These are phyloP conservation scores for Dyspetes luteomarginatus DNA, from an alignment of 2,888 invertebrate species.

Conservation along the genomic window DNA sequence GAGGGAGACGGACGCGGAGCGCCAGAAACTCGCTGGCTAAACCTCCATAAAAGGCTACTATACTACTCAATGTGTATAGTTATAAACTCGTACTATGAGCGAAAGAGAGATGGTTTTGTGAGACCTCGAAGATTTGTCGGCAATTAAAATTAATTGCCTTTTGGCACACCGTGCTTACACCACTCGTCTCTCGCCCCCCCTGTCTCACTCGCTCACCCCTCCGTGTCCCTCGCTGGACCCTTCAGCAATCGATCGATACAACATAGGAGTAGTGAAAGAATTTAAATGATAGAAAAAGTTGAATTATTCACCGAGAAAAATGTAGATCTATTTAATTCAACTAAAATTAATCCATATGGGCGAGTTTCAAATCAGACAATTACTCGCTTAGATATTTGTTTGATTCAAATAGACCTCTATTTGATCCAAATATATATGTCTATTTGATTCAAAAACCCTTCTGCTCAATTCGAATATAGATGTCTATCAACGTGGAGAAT, in stretches of 20 bases:
- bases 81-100: slow-evolving; percentile 9
- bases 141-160: slow-evolving; percentile 77
- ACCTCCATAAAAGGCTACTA: slow-evolving; percentile 32
- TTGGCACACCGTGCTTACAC: slow-evolving; percentile 42
- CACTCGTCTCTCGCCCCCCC: slow-evolving; percentile 12
- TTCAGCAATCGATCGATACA: neutral
- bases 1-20: slow-evolving; percentile 29
- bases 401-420: no score
- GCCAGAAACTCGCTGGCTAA: slow-evolving; percentile 48
- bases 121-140: slow-evolving; percentile 72
- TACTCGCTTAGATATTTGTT: no score
- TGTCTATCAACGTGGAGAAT: no score
- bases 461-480: no score
- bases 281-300: no score
- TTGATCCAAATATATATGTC: no score
- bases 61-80: slow-evolving; percentile 4
- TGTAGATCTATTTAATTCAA: no score
- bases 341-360: no score
- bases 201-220: neutral
- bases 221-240: neutral
- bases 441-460: no score
- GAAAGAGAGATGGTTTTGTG: slow-evolving; percentile 44
- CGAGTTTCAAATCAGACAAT: no score
- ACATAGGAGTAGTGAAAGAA: no score
- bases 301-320: no score